phyloP scores from a whole-genome alignment of 2,888 invertebrate genomes.

The Chymomyza fuscimana region DNA sequence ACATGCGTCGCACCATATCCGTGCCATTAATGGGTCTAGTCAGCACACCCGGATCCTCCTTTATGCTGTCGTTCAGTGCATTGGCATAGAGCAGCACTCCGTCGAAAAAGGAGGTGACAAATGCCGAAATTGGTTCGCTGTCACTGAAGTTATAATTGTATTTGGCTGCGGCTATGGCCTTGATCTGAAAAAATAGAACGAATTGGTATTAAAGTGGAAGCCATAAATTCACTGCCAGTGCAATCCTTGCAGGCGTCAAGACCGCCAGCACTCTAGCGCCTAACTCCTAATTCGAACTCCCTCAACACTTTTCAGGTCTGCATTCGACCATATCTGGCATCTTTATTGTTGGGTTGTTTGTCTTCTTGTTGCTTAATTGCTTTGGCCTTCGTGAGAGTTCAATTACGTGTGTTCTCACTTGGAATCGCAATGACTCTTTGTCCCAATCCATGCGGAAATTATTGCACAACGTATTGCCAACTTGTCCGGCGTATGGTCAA shows the following conservation, averaged over 20 bases:
- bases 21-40: conserved; percentile 87
- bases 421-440: conserved; percentile 29
- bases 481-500: conserved; percentile 11
- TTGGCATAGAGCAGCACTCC: conserved; percentile 95
- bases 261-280: background rate
- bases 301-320: background rate
- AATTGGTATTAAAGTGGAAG: background rate
- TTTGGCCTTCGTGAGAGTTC: conserved; percentile 50
- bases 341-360: background rate
- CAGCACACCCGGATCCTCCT: conserved; percentile 80
- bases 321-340: conserved; percentile 2
- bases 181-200: conserved; percentile 81
- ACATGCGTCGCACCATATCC: conserved; percentile 81
- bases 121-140: conserved; percentile 91
- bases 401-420: conserved; percentile 41
- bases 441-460: conserved; percentile 46
- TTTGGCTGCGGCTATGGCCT: conserved; percentile 84
- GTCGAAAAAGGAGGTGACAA: conserved; percentile 97
- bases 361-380: conserved; percentile 42
- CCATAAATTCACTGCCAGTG: conserved; percentile 3
- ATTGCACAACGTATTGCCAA: conserved; percentile 38
- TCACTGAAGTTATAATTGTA: conserved; percentile 88
- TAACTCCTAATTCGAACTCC: conserved; percentile 13
- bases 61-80: conserved; percentile 92
- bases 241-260: conserved; percentile 16